Evolutionary conservation across 1,140 invertebrate genomes (phyloP), one percentile per base, ranked within the genome.

Genomic region (Dendroctonus valens): DNA sequence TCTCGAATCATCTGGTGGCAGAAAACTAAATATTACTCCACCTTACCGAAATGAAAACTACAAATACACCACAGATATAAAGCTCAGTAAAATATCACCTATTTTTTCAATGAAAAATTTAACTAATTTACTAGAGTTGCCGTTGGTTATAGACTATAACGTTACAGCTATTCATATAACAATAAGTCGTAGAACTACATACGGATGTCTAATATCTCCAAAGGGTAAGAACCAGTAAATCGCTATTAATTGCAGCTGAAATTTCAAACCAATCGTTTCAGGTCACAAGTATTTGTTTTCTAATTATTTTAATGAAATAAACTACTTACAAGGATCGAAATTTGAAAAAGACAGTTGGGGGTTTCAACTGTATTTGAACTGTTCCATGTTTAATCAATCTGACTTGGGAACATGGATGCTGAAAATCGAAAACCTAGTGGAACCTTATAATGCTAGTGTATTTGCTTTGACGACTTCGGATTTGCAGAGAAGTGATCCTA

Each of bases 161-260:
- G 70, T 74, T 51, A 71, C 57, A 50, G 68, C 65, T n/a, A 70
- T 75, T 8, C 74, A 74, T 59, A 64, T 75, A 48, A 70, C 48
- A 7, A 63, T 75, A 42, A 64, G 58, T 7, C 59, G 61, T 9
- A 42, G 26, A 15, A 59, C 61, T 9, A 53, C 3, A 55, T 42
- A 5, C 38, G 71, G 58, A 41, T 15, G 26, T 38, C 49, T 75
- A 12, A 67, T 51, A 65, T 64, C 73, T 44, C 72, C 72, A 48
- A 50, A 11, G 42, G 73, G 74, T 73, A 71, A 67, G 7, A 50
- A 7, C 7, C 6, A 26, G 26, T 26, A 26, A 26, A 26, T 26
- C 26, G 26, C 26, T 26, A 26, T 26, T 26, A 26, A 11, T 46
- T 46, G 41, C 14, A 39, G 55, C 48, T 9, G 15, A 48, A 59